Base-by-base conservation (phyloP, 1,140 invertebrate species). In the Procambarus virginalis region DNA sequence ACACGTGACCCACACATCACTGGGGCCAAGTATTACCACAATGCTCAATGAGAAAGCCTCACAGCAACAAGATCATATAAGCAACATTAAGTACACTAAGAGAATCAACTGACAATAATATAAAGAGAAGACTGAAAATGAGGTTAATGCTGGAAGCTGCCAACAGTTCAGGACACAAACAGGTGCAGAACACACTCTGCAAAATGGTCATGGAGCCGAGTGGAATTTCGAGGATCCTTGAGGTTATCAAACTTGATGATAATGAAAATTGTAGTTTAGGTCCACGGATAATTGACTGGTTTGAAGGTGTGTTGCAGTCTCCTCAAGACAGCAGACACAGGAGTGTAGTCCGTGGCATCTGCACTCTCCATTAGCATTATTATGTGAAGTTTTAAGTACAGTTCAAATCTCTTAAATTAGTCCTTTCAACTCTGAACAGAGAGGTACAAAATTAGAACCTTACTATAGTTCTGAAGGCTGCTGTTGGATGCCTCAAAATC, bases 91-190 rank as follows among this genome's bases (percentile, higher is more conserved):
- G 3, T 78, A 12, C 22, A 60, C 22, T 89, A n/a, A 78, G 6
- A 49, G 48, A 79, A 10, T 34, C 64, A 34, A 34, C 45, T n/a
- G 9, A 84, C 49, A 51, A 51, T 17, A 58, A 64, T 3, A 8
- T 89, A 9, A 10, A 60, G 9, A 48, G 4, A 51, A 84, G 48
- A 34, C 20, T 84, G 14, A n/a, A 49, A 48, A 78, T n/a, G 34
- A 84, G 82, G 34, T 81, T 89, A 8, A 77, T 89, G 45, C 22
- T 84, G 6, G 88, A 89, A 73, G 55, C 75, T 64, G 68, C 49
- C 5, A 49, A 51, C 22, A 58, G 17, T 55, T 68, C 20, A 10
- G 68, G 68, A 8, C 34, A 49, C 8, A 22, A 51, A 3, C 5
- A 88, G 46, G 9, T 88, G 46, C n/a, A 45, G n/a, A 17, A 51